Conservation (phyloP, 2,113 vertebrate species). For the Todiramphus chloris region DNA sequence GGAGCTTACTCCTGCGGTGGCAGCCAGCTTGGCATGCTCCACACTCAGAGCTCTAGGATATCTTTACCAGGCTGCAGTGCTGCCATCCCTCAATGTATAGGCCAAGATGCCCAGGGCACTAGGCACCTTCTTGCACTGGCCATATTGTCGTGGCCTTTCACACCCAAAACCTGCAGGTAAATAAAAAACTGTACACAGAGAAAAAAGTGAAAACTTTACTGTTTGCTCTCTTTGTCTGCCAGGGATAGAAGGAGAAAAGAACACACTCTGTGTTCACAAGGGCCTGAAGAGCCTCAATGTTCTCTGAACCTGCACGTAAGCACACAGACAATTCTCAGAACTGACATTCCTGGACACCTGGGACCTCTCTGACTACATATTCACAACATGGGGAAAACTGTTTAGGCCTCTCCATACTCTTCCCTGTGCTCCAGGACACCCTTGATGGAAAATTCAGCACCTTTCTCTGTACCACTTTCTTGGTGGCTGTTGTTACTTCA, state of each 20-base stretch:
- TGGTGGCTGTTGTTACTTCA: not conserved
- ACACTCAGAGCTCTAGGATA: too few relatives aligned
- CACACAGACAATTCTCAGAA: not conserved
- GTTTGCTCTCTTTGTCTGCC: not conserved
- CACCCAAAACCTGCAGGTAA: not conserved
- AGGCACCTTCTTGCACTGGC: not conserved
- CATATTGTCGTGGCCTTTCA: not conserved
- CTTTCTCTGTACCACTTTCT: not conserved
- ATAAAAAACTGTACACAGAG: not conserved
- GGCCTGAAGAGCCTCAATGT: not conserved
- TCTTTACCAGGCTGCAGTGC: not conserved
- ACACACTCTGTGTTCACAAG: not conserved
- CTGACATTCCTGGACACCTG: not conserved
- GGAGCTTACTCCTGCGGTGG: not conserved
- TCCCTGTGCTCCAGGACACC: not conserved
- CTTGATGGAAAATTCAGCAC: not conserved
- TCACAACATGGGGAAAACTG: not conserved
- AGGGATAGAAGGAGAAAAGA: not conserved
- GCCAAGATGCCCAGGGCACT: not conserved
- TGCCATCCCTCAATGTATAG: not conserved
- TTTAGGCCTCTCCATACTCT: not conserved
- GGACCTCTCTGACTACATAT: not conserved
- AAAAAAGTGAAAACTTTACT: not conserved
- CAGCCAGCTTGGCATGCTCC: fast-evolving
- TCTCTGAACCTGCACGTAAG: not conserved